These are phyloP conservation scores for Nasonia giraulti DNA, from an alignment of 1,140 invertebrate genomes.

Conservation along the genomic window DNA sequence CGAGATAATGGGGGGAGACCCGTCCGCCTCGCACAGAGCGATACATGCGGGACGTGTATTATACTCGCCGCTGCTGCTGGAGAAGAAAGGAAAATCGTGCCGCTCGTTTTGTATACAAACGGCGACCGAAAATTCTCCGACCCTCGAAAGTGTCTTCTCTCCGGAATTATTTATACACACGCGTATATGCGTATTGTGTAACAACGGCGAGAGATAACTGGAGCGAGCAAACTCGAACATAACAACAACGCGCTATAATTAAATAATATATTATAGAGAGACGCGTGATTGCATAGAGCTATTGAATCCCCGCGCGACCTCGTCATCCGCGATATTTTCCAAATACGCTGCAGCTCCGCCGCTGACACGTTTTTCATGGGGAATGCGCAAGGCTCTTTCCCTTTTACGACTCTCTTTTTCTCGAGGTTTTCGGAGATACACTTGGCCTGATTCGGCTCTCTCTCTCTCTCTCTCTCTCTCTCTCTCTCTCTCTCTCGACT, in stretches of 20 bases:
- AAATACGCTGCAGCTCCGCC: background rate
- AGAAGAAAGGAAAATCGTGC: conserved; percentile 37
- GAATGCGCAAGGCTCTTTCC: conserved; percentile 22
- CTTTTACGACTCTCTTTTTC: conserved; percentile 9
- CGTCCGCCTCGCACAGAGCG: background rate
- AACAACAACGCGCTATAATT: background rate
- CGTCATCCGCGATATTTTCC: background rate
- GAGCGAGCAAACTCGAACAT: background rate
- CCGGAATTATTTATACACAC: too few relatives aligned
- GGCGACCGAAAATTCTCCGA: too few relatives aligned
- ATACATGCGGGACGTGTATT: background rate
- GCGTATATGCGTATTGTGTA: too few relatives aligned
- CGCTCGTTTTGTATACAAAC: background rate
- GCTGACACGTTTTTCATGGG: conserved; percentile 23
- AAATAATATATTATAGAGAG: background rate
- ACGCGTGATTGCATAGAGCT: background rate
- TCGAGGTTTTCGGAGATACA: too few relatives aligned
- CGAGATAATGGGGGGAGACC: conserved; percentile 42
- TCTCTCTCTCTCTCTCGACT: too few relatives aligned
- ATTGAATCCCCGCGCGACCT: background rate
- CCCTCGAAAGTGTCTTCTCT: too few relatives aligned
- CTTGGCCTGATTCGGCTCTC: too few relatives aligned
- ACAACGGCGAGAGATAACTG: background rate
- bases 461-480: too few relatives aligned
- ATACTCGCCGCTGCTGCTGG: background rate